Conservation (phyloP, 2,113 vertebrate species). For the Tachycineta bicolor region DNA sequence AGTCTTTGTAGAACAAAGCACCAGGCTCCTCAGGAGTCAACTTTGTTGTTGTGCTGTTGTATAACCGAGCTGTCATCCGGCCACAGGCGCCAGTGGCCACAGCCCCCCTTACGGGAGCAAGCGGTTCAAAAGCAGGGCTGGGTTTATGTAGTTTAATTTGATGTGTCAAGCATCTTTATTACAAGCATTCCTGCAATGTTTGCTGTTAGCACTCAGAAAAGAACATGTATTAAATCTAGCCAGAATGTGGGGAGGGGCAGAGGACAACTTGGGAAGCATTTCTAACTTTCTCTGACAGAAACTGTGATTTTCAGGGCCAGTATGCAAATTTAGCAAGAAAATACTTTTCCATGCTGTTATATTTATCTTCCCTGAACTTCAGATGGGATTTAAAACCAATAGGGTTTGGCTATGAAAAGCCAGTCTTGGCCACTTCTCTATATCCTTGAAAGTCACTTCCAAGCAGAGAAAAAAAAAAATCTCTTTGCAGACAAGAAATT, state of each 20-base stretch:
- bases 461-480: neutral
- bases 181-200: neutral
- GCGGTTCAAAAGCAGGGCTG: conserved; percentile 14
- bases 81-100: neutral
- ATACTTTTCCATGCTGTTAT: neutral
- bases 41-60: conserved; percentile 39
- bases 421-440: neutral
- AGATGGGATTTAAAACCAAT: neutral
- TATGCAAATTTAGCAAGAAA: neutral
- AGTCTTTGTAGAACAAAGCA: conserved; percentile 60
- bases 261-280: neutral
- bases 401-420: neutral
- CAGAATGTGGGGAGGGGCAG: neutral
- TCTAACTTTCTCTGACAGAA: neutral
- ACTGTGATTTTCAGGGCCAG: neutral
- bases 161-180: neutral
- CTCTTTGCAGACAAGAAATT: neutral
- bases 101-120: neutral
- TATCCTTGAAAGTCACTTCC: neutral
- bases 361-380: neutral
- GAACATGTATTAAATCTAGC: neutral
- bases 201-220: neutral
- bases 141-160: neutral
- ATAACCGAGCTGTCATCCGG: conserved; percentile 16
- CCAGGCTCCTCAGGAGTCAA: conserved; percentile 26